Evolutionary conservation across 2,888 invertebrate species (phyloP), one percentile per base, ranked within the genome.

Genomic region (Aporophyla nigra): DNA sequence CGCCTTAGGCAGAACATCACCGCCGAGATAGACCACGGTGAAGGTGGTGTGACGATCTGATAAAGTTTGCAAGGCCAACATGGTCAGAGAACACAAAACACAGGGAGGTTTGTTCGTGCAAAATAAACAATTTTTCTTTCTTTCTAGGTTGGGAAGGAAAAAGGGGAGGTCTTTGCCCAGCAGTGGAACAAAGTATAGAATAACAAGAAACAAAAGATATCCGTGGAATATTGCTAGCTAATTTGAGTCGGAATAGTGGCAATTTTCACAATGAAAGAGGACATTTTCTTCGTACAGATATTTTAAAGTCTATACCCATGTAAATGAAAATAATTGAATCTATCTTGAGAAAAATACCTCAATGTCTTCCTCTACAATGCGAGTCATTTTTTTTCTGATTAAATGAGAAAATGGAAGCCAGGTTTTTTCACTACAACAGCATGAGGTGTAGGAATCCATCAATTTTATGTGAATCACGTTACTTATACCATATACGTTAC

Each of bases 381-480:
- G 19, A 56, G 33, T 61, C 10, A 5, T 2, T 40, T 68, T 61
- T 74, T 33, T 71, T 46, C 16, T 2, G 21, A 12, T 27, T 43
- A n/a, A 7, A 33, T 24, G 14, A 14, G 53, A 2, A 71, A 24
- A 65, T 63, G 53, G 40, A 27, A 33, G 43, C 40, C 3, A 51
- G 3, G 24, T 59, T 24, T 80, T 68, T n/a, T 69, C n/a, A 12
- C 9, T 54, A 19, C 27, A 51, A 49, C 73, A 73, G 21, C 33
- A 16, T 24, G 75, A 81, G 68, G 81, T 76, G 77, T 61, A 65
- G 53, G 33, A 68, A 81, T 56, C 21, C 0, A 40, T 68, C 3
- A 27, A 68, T 56, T 70, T 70, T 73, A 82, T 71, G 58, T 62
- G 70, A 33, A 59, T 74, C 78, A 82, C 78, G 72, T 82, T 33